Base-by-base conservation (phyloP, 2,113 vertebrate genomes). In the Mellivora capensis region DNA sequence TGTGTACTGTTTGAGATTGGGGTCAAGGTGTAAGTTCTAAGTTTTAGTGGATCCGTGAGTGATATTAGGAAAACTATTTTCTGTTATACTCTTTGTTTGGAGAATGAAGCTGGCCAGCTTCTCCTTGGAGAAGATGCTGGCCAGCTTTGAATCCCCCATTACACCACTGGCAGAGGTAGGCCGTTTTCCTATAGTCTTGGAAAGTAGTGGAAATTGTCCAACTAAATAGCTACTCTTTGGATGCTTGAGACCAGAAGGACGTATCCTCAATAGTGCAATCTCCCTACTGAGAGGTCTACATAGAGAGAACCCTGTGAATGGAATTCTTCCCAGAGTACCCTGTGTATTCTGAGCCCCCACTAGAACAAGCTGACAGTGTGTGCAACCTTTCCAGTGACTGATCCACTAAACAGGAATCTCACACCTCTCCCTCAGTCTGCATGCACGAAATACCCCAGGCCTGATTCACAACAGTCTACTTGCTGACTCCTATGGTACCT, bases 141-240 rank as follows among this genome's bases (percentile, higher is more conserved):
- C n/a, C 23, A 62, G 13, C 7, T 27, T 47, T n/a, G 31, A 39
- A 15, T 71, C 31, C 25, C 4, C 3, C 17, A 15, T 76, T 42
- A 62, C 4, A 11, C 1, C n/a, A n/a, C 12, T 27, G 14, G 49
- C 0, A 49, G 9, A 42, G 7, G 18, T 3, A 4, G 20, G 4
- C 5, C 20, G 2, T 57, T 81, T 85, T 5, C 12, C 14, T 49
- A 21, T 21, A 52, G 15, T 77, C 2, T 54, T 7, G 37, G 25
- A 44, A 27, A 76, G 10, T 12, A 85, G 3, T 18, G 21, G 2
- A 72, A 59, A 71, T 4, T 76, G 64, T 4, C 11, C n/a, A 42
- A 1, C 1, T 31, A 25, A 67, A 18, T 12, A 91, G 3, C 2
- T 84, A 31, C 1, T 61, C 8, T 81, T n/a, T 54, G 4, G 18